Evolutionary conservation across 2,113 vertebrate genomes (phyloP), one percentile per base, ranked within the genome.

Genomic region (Macquaria australasica): DNA sequence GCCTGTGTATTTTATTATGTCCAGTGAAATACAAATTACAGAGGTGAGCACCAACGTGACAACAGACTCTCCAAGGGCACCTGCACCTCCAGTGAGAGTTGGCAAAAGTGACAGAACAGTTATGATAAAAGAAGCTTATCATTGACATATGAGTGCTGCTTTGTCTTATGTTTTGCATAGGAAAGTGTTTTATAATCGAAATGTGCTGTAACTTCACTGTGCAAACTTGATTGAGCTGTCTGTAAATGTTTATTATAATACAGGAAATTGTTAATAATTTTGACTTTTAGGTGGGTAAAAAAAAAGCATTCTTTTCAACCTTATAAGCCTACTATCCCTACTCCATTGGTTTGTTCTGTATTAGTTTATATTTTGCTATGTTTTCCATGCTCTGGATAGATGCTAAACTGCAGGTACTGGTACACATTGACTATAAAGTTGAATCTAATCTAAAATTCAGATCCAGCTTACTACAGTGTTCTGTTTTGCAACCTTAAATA

Each of bases 1-100:
- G 16, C 25, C n/a, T 37, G 28, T 86, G 37, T 39, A 9, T 67
- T 74, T 83, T 60, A 56, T 43, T 8, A 23, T 58, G 11, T 25
- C 0, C 11, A 20, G 25, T 48, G 55, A 68, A 73, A 79, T 41
- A 31, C 7, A 15, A 23, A 55, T 53, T 37, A 23, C 12, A 68
- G 11, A n/a, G 15, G 8, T 67, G 41, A 4, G 5, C 62, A 43
- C 9, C 23, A 21, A 18, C 50, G 4, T 48, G 14, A 34, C 34
- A 21, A 6, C 4, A 41, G 63, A 48, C 12, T n/a, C 51, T 73
- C 1, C 15, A 23, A 45, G 21, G 9, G 23, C 55, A 15, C 31
- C 8, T 55, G 14, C 12, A 23, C 55, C 20, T 14, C 6, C 6
- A 5, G 66, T 25, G 48, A 58, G 58, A 79, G 58, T 8, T 55